Conservation (phyloP, 2,113 vertebrate genomes). For the Myxocyprinus asiaticus region DNA sequence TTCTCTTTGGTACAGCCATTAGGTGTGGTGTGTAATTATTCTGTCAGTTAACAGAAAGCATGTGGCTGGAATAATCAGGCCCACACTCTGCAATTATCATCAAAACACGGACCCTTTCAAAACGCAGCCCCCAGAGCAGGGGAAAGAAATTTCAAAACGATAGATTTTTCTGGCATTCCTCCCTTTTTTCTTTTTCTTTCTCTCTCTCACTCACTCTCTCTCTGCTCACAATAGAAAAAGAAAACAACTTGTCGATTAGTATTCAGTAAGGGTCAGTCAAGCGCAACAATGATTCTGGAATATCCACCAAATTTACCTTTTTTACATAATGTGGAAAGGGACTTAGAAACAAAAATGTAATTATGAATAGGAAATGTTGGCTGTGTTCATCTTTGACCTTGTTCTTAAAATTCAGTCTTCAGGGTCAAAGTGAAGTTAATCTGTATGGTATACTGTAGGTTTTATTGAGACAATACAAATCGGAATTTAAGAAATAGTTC, state of each 20-base stretch:
- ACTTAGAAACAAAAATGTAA: slow-evolving; percentile 36
- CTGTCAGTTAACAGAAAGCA: slow-evolving; percentile 70
- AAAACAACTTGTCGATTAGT: slow-evolving; percentile 40
- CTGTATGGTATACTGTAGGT: too few species aligned
- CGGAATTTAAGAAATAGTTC: too few species aligned
- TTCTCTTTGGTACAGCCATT: slow-evolving; percentile 57
- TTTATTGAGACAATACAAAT: too few species aligned
- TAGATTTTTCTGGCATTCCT: slow-evolving; percentile 46
- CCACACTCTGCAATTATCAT: slow-evolving; percentile 61
- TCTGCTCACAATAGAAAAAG: neutral
- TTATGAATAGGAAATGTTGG: neutral
- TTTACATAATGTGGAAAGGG: slow-evolving; percentile 7
- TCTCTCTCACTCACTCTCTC: neutral
- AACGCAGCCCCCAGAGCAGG: slow-evolving; percentile 29
- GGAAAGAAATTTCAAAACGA: slow-evolving; percentile 51
- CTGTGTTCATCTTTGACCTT: neutral
- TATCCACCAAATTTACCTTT: slow-evolving; percentile 9
- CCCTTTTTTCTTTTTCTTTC: slow-evolving; percentile 8
- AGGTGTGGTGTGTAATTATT: slow-evolving; percentile 70
- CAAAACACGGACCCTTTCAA: slow-evolving; percentile 53
- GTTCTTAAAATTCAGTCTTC: neutral
- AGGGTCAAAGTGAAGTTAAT: neutral
- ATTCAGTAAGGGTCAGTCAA: slow-evolving; percentile 48
- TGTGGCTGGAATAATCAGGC: slow-evolving; percentile 59
- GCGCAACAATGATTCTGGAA: slow-evolving; percentile 46